Base-by-base conservation (phyloP, 2,797 vertebrate species). In the Poeciliopsis infans region DNA sequence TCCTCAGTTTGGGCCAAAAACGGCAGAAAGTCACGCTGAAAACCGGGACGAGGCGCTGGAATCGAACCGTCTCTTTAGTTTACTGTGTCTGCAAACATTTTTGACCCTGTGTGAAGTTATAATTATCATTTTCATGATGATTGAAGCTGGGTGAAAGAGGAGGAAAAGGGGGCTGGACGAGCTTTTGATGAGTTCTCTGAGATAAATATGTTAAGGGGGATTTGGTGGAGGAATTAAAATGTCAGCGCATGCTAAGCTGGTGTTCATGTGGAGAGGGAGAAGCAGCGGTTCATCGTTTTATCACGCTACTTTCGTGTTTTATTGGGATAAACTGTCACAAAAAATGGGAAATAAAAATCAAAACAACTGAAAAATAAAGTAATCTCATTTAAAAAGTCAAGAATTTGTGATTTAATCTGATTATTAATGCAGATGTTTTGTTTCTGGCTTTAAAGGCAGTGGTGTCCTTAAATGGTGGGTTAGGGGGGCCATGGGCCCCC, bases 191-290 rank as follows among this genome's bases (percentile, higher is more conserved):
- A 92, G 90, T 91, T 94, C 87, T 86, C 82, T 0, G 85, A 88
- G 91, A 92, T 93, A 93, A 91, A 94, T 91, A 91, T 93, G 90
- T 92, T 87, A 85, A 61, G 57, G 83, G 80, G 90, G 92, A 92
- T 94, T 93, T 93, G 78, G 87, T n/a, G 68, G 72, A 46, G 86
- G 91, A 92, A 93, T 93, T 94, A 94, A 95, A 93, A 94, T 93
- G 94, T 94, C 93, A 90, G 84, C 79, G 83, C 86, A 83, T 79
- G 87, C 90, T 93, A 93, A 95, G 90, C 93, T 90, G 93, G 83
- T 91, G 89, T 89, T 87, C 86, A 83, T 80, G 90, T 79, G 87
- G 74, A 49, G 72, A 66, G 41, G 36, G 23, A 59, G 79, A 77
- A 25, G 81, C 74, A 78, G 68, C 11, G 23, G 41, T 45, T 41